Conservation (phyloP, 2,888 invertebrate species). For the Tetanocera ferruginea region DNA sequence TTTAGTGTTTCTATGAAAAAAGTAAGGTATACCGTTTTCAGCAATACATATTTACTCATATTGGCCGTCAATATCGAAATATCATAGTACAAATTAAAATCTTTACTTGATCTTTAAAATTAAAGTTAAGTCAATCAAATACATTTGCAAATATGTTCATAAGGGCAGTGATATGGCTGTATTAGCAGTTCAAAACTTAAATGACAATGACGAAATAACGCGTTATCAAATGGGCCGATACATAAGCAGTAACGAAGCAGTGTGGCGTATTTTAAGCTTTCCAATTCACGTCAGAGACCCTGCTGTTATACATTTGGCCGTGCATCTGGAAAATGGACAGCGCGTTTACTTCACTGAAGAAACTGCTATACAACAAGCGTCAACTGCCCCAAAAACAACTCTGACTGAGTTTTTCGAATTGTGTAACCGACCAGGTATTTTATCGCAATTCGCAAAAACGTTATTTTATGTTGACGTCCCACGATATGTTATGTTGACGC, state of each 20-base stretch:
- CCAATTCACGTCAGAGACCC: slow-evolving; percentile 28
- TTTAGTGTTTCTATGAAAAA: too few species aligned
- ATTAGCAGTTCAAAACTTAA: slow-evolving; percentile 42
- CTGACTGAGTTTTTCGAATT: too few species aligned
- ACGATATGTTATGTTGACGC: slow-evolving; percentile 56
- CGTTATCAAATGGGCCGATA: slow-evolving; percentile 39
- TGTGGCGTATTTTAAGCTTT: slow-evolving; percentile 40
- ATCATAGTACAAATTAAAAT: too few species aligned
- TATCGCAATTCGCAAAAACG: slow-evolving; percentile 53
- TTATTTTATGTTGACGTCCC: slow-evolving; percentile 58
- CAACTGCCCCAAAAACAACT: too few species aligned
- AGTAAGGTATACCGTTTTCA: too few species aligned
- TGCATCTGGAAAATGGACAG: slow-evolving; percentile 29
- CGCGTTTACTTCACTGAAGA: slow-evolving; percentile 29
- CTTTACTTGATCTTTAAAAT: too few species aligned
- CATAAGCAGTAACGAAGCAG: slow-evolving; percentile 46
- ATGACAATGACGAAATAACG: slow-evolving; percentile 41
- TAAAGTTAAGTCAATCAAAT: too few species aligned
- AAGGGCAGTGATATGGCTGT: slow-evolving; percentile 45
- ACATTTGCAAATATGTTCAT: slow-evolving; percentile 51
- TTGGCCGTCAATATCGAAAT: too few species aligned
- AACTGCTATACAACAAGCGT: too few species aligned
- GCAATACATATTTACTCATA: too few species aligned
- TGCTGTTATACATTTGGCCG: slow-evolving; percentile 17
- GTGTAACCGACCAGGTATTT: slow-evolving; percentile 39